These are phyloP conservation scores for Hymenopus coronatus DNA, from an alignment of 2,888 invertebrate species.

Conservation along the genomic window DNA sequence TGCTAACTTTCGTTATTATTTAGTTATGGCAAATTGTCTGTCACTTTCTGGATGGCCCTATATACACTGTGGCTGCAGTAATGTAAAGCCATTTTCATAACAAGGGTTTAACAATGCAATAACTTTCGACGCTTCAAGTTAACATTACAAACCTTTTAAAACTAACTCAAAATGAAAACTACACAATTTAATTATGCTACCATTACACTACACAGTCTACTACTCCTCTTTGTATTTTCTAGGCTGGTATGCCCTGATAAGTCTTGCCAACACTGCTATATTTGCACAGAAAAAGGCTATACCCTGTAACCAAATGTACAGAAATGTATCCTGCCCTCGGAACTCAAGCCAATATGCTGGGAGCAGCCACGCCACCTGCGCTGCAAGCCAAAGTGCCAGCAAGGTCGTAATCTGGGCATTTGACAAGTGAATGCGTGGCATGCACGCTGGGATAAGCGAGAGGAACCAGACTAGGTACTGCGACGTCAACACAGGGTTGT, in stretches of 20 bases:
- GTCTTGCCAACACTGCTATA: slow-evolving; percentile 62
- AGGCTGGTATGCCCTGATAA: slow-evolving; percentile 49
- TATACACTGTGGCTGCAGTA: too few relatives aligned
- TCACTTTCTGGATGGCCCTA: too few relatives aligned
- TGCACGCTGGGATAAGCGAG: slow-evolving; percentile 78
- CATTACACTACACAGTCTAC: background rate
- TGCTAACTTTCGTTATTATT: too few relatives aligned
- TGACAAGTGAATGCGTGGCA: slow-evolving; percentile 65
- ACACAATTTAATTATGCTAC: background rate
- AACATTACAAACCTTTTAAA: background rate
- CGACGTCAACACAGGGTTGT: slow-evolving; percentile 94
- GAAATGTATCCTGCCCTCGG: slow-evolving; percentile 75
- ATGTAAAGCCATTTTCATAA: too few relatives aligned
- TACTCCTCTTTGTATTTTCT: background rate
- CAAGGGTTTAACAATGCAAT: background rate
- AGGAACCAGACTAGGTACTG: slow-evolving; percentile 98
- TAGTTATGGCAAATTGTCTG: too few relatives aligned
- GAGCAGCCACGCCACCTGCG: slow-evolving; percentile 84
- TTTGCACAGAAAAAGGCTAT: slow-evolving; percentile 82
- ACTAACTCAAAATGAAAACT: too few relatives aligned
- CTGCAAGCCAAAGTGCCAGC: slow-evolving; percentile 59
- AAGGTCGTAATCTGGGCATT: slow-evolving; percentile 52
- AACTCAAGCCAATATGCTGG: slow-evolving; percentile 93
- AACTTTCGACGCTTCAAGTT: background rate
- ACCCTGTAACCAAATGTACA: slow-evolving; percentile 80